Evolutionary conservation across 1,140 invertebrate species (phyloP).

Genomic region (Ceratina calcarata): DNA sequence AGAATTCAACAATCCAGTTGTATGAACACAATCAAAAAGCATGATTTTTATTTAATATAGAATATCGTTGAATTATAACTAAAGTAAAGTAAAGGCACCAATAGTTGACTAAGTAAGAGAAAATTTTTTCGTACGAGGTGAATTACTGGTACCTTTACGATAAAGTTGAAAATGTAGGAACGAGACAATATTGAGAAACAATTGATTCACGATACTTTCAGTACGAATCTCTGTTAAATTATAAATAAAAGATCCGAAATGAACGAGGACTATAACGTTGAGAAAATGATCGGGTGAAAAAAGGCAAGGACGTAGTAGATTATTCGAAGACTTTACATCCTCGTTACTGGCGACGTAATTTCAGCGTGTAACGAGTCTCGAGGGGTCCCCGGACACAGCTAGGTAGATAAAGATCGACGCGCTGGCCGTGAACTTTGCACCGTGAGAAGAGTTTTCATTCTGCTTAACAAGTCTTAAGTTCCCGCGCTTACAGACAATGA

Average conservation of each 20-base stretch:
- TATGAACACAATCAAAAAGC: no score
- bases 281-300: constrained; percentile 23
- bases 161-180: no score
- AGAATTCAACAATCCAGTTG: no score
- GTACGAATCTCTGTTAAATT: neutral
- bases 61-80: no score
- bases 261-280: neutral
- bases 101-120: no score
- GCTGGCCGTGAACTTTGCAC: constrained; percentile 67
- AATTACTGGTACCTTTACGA: no score
- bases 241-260: constrained; percentile 10
- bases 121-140: no score
- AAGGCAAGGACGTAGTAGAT: constrained; percentile 22
- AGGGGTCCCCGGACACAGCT: constrained; percentile 48
- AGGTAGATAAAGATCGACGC: constrained; percentile 61
- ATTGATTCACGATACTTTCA: no score
- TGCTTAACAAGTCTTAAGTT: constrained; percentile 63
- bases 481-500: constrained; percentile 67
- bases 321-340: constrained; percentile 35
- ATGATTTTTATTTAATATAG: no score
- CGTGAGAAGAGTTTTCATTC: constrained; percentile 66
- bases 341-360: constrained; percentile 43
- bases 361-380: constrained; percentile 49
- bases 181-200: no score
- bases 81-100: no score